A percentile compares a stretch with the other conserved stretches of the same genome.
Evolutionary conservation across 2,797 vertebrate genomes (phyloP).

Genomic region (Tolypeutes matacus): DNA sequence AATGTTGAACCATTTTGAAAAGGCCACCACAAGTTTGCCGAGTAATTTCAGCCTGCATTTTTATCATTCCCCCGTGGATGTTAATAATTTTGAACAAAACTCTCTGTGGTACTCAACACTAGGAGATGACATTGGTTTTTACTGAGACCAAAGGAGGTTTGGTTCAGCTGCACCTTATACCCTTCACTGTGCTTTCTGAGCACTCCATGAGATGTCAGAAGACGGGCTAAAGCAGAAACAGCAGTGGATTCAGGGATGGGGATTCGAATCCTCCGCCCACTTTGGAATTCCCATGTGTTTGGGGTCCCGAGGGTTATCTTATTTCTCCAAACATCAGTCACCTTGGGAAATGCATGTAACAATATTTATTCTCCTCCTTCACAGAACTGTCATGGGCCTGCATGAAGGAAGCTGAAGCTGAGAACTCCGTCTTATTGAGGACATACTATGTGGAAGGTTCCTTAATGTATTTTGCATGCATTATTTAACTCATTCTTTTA

Average conservation of each 20-base stretch:
- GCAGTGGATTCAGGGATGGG: not conserved
- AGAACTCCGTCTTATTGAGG: not conserved
- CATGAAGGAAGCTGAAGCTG: not conserved
- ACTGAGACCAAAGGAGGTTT: not conserved
- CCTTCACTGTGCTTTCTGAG: not conserved
- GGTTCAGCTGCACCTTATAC: not conserved
- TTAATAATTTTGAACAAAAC: constrained; percentile 17
- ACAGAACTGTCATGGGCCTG: not conserved
- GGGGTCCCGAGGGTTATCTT: not conserved
- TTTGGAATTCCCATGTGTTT: not conserved
- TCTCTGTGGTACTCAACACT: not conserved
- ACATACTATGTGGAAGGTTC: not conserved
- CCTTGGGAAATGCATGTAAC: not conserved
- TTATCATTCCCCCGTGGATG: not conserved
- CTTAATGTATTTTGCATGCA: not conserved
- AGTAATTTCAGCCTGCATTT: not conserved
- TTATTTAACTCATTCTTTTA: not conserved
- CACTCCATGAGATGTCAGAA: not conserved
- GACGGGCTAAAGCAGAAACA: not conserved
- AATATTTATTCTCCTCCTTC: not conserved
- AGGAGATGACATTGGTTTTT: not conserved
- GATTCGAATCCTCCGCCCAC: not conserved
- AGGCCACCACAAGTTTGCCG: not conserved
- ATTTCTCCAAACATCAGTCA: not conserved
- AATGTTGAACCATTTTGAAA: not conserved